Base-by-base conservation (phyloP, 2,113 vertebrate genomes). In the Cyanoramphus novaezelandiae region DNA sequence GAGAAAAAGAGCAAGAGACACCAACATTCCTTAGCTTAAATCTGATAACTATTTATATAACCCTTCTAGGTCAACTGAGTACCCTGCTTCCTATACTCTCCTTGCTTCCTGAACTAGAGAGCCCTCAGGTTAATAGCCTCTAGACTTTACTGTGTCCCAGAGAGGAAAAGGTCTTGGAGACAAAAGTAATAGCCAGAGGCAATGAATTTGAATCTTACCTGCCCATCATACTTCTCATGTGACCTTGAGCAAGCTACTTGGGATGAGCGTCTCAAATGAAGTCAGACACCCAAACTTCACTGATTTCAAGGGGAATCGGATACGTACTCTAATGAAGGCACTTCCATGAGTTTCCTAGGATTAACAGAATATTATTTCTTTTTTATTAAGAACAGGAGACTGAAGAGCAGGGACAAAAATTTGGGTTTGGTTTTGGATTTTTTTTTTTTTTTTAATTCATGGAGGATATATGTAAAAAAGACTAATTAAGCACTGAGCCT, bases 151-250 rank as follows among this genome's bases (percentile, higher is more conserved):
- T 31, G 1, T 39, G 27, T 72, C 60, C 35, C 35, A 57, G 31
- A 49, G 55, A 83, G 35, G 41, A 89, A 78, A 84, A 88, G 23
- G 37, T 92, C 64, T 74, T 57, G 23, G 47, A 94, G 28, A 82
- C 28, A 77, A 75, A 78, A 74, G 39, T 28, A 86, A 31, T 53
- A 55, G 49, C 49, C 76, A 88, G 46, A 59, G 17, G 28, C 21
- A 78, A 6, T 37, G 57, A 82, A 83, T 53, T 53, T 90, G 82
- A 74, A 86, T 88, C 60, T 90, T 21, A 64, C 18, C 4, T 85
- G 9, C 25, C 23, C n/a, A 44, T 9, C 18, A 29, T 6, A 39
- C 5, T 85, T 90, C 37, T 31, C 0, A 0, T 25, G 6, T 67
- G 59, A 82, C 49, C 47, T 85, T 85, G 49, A 76, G 16, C 5